Evolutionary conservation across 2,113 vertebrate species (phyloP), one percentile per base, ranked within the genome.

Genomic region (Microcebus griseorufus): DNA sequence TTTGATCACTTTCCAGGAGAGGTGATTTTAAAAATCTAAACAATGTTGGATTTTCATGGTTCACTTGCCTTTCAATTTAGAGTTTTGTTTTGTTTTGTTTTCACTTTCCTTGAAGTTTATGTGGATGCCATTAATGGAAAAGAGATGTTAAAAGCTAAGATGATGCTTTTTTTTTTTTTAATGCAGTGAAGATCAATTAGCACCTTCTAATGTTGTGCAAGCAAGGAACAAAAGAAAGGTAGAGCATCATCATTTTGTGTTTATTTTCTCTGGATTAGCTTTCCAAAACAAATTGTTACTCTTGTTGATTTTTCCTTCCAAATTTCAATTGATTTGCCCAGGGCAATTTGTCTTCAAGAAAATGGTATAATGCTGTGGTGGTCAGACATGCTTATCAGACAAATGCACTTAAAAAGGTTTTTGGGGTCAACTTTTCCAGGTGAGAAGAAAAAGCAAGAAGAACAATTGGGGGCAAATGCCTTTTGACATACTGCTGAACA

Each of bases 241-340:
- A 97, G 39, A 96, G 45, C 60, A 93, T 89, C 25, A 5, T 1
- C 29, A 96, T 89, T 97, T 93, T 81, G n/a, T 93, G 73, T 97
- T 98, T 97, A 94, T 94, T 96, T 97, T 72, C 83, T 75, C 83
- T 89, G 29, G 13, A 90, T 89, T 94, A 90, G 32, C 85, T 98
- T 97, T 95, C n/a, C 84, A 95, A 86, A n/a, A 90, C 9, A 96
- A 97, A 94, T 22, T 75, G 8, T 95, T 62, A 70, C 25, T 6
- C 2, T n/a, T 51, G 6, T 17, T 53, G 12, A 17, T 37, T 9
- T 51, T 78, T 7, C 32, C 3, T 92, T 97, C 9, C 23, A 94
- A 94, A 96, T 87, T 80, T 53, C 27, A 78, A 42, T 45, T 60
- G 27, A 53, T 20, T 93, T 75, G 9, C 27, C 39, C 16, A 22